These are phyloP conservation scores for Ennomos erosarius DNA, from an alignment of 2,888 invertebrate genomes.

Conservation along the genomic window DNA sequence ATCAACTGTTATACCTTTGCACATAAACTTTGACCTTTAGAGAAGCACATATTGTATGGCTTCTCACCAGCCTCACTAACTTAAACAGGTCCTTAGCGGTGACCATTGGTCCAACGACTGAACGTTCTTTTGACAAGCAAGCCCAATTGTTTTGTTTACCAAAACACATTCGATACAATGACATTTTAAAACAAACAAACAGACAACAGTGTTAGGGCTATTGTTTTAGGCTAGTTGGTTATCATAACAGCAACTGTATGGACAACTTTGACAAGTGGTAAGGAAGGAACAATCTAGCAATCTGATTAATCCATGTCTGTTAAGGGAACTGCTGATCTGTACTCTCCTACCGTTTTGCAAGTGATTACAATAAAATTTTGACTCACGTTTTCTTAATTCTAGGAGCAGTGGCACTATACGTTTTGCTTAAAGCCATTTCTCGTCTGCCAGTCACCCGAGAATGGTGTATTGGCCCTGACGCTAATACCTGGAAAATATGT, in stretches of 20 bases:
- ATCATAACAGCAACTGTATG: conserved; percentile 14
- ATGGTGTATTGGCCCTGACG: conserved; percentile 81
- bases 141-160: conserved; percentile 28
- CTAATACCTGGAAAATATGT: conserved; percentile 60
- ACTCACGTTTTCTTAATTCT: conserved; percentile 93
- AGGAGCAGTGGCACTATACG: conserved; percentile 93
- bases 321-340: no score
- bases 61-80: conserved; percentile 26
- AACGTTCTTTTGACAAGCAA: conserved; percentile 16
- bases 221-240: conserved; percentile 3
- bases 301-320: no score
- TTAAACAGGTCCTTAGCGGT: conserved; percentile 18
- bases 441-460: conserved; percentile 87
- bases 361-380: neutral
- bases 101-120: conserved; percentile 30
- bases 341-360: neutral
- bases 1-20: conserved; percentile 14
- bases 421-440: conserved; percentile 85
- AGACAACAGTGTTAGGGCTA: conserved; percentile 6
- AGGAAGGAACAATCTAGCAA: neutral
- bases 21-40: conserved; percentile 25
- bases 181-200: conserved; percentile 20
- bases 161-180: conserved; percentile 26
- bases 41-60: conserved; percentile 36
- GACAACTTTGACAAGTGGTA: conserved; percentile 1